phyloP scores from a whole-genome alignment of 2,888 invertebrate species.

The Papilio gigon region DNA sequence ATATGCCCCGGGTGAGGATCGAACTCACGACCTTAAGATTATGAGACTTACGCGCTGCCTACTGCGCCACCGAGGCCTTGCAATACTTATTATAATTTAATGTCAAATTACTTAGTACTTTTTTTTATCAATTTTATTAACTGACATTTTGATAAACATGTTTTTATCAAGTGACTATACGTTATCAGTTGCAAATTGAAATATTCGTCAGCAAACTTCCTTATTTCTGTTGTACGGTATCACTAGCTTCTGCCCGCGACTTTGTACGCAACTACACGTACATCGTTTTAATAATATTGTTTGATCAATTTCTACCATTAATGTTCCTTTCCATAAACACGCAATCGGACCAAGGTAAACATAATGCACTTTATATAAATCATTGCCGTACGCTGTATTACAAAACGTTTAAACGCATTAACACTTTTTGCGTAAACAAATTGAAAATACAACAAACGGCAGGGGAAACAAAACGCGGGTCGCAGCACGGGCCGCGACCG shows the following conservation, averaged over 20 bases:
- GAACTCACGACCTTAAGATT: conserved; percentile 95
- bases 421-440: conserved; percentile 34
- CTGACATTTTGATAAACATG: neutral
- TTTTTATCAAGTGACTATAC: neutral
- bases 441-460: conserved; percentile 43
- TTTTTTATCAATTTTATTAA: neutral
- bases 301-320: neutral
- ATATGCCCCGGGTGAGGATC: conserved; percentile 91
- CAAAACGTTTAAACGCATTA: conserved; percentile 25
- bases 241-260: no score
- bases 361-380: neutral
- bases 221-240: neutral
- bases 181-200: neutral
- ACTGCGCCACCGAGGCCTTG: conserved; percentile 66
- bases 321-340: neutral
- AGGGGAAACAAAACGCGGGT: conserved; percentile 49
- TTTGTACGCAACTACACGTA: no score
- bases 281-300: no score
- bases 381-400: neutral
- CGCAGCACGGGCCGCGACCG: conserved; percentile 63
- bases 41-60: conserved; percentile 93
- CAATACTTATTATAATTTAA: neutral
- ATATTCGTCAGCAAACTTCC: neutral
- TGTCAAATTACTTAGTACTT: neutral
- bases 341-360: neutral